phyloP scores from a whole-genome alignment of 2,888 invertebrate species.

The Formica aserva region DNA sequence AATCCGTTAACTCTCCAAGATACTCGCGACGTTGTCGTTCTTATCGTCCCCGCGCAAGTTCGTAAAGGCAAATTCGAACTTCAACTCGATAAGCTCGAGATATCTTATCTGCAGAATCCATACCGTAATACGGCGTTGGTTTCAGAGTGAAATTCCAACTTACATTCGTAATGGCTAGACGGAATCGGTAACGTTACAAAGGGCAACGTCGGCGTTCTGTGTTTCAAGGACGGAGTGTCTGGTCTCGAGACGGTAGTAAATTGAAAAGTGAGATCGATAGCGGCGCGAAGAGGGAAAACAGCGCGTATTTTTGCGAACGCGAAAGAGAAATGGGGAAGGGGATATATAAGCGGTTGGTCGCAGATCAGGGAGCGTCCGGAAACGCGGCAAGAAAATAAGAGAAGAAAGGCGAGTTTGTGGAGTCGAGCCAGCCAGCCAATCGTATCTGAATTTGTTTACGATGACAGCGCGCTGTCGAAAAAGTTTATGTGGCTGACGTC shows the following conservation, averaged over 20 bases:
- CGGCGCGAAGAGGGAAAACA: not conserved
- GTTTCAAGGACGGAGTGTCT: slow-evolving; percentile 41
- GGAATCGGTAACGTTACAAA: not conserved
- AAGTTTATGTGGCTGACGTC: slow-evolving; percentile 62
- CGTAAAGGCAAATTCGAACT: not conserved
- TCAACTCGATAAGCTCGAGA: slow-evolving; percentile 32
- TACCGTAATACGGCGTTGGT: not conserved
- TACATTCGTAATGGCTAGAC: slow-evolving; percentile 18
- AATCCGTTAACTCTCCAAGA: slow-evolving; percentile 37
- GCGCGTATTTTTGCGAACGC: slow-evolving; percentile 39
- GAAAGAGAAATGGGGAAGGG: not conserved
- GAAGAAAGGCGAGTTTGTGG: slow-evolving; percentile 7
- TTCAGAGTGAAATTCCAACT: slow-evolving; percentile 10
- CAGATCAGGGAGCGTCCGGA: slow-evolving; percentile 38
- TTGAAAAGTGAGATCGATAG: slow-evolving; percentile 42
- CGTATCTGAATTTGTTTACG: slow-evolving; percentile 60
- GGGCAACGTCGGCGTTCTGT: slow-evolving; percentile 12
- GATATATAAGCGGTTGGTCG: not conserved
- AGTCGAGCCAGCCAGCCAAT: slow-evolving; percentile 35
- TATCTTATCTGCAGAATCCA: slow-evolving; percentile 2
- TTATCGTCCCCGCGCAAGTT: slow-evolving; percentile 4
- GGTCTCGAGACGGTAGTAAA: slow-evolving; percentile 31
- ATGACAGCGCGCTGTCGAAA: slow-evolving; percentile 39
- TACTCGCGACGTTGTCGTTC: not conserved
- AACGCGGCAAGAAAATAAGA: slow-evolving; percentile 20